phyloP scores from a whole-genome alignment of 2,888 invertebrate genomes.

The Hyposoter dolosus region DNA sequence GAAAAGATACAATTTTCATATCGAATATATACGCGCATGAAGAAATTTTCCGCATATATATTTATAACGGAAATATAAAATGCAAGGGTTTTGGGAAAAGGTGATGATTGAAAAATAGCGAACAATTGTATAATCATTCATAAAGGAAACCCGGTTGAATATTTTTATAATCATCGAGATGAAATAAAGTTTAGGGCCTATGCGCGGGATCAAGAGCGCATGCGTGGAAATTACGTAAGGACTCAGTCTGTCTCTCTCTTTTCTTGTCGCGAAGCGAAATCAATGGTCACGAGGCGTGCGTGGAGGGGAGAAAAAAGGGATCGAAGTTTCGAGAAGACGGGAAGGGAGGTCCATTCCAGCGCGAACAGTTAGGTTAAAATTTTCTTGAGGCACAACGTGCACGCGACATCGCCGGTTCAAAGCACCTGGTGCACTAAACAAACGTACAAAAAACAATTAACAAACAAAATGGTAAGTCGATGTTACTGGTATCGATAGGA shows the following conservation, averaged over 20 bases:
- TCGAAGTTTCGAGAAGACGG: constrained; percentile 74
- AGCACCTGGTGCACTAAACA: constrained; percentile 58
- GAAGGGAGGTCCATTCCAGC: constrained; percentile 63
- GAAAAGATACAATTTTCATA: background rate
- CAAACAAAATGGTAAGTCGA: constrained; percentile 68
- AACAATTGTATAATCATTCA: background rate
- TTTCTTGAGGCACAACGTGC: constrained; percentile 77
- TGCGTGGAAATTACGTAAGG: constrained; percentile 64
- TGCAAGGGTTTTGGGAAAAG: background rate
- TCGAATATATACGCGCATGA: background rate
- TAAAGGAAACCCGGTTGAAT: background rate
- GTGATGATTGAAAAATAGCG: background rate
- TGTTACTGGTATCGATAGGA: background rate
- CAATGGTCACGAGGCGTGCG: constrained; percentile 63
- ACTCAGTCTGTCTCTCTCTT: background rate
- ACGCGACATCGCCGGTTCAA: constrained; percentile 72
- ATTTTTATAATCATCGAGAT: background rate
- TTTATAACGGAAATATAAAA: background rate
- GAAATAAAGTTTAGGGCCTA: background rate
- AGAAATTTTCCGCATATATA: background rate
- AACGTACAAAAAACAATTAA: constrained; percentile 58
- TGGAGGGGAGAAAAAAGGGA: constrained; percentile 31
- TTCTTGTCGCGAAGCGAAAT: constrained; percentile 36
- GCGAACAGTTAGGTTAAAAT: constrained; percentile 74
- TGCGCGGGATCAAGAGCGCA: constrained; percentile 46